These are phyloP conservation scores for Oreotrochilus melanogaster DNA, from an alignment of 2,113 vertebrate genomes.

Conservation along the genomic window DNA sequence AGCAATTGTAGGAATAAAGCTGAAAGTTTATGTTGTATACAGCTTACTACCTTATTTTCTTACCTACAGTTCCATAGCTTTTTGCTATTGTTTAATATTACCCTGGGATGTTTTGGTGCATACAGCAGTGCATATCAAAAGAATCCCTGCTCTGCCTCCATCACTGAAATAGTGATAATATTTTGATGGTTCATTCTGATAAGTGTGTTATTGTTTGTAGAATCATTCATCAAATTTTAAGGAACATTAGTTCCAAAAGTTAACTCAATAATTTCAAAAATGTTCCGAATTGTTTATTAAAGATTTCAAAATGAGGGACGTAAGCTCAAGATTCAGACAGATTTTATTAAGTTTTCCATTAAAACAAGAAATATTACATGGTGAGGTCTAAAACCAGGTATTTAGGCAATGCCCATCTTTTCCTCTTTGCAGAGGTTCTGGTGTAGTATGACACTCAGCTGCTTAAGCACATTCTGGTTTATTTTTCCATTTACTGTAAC, in stretches of 20 bases:
- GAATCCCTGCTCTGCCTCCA: background rate
- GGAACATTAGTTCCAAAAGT: background rate
- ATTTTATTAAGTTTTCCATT: background rate
- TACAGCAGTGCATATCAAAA: background rate
- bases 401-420: background rate
- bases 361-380: background rate
- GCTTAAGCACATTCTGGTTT: background rate
- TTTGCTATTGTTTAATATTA: background rate
- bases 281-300: background rate
- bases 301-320: background rate
- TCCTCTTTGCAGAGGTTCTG: background rate
- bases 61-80: background rate
- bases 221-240: conserved; percentile 18
- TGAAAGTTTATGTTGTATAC: background rate
- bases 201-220: conserved; percentile 24
- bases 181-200: background rate
- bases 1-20: background rate
- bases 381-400: background rate
- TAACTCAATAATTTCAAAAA: background rate
- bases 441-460: background rate
- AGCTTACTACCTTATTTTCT: background rate
- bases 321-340: background rate
- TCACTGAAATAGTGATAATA: background rate
- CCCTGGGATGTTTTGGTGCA: background rate
- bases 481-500: background rate